These are phyloP conservation scores for Hycleus cichorii DNA, from an alignment of 1,140 invertebrate species.

Conservation along the genomic window DNA sequence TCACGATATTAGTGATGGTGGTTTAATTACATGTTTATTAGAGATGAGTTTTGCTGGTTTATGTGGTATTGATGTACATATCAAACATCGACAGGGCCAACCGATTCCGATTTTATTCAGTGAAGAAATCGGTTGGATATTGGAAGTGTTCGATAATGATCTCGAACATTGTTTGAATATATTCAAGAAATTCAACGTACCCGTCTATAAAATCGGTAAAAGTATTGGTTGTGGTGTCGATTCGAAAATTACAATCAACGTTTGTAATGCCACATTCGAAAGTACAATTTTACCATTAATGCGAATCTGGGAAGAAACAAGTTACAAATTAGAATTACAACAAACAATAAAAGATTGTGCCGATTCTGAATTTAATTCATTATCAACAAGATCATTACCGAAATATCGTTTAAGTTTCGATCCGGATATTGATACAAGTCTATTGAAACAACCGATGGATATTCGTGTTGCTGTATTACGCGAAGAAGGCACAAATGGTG, in stretches of 20 bases:
- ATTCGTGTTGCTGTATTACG: conserved; percentile 82
- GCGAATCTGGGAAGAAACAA: conserved; percentile 91
- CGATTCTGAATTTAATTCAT: conserved; percentile 64
- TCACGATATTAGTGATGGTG: conserved; percentile 96
- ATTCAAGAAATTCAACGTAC: conserved; percentile 45
- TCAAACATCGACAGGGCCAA: conserved; percentile 49
- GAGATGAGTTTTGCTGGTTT: conserved; percentile 96
- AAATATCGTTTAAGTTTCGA: conserved; percentile 65
- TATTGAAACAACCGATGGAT: conserved; percentile 39
- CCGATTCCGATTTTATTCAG: conserved; percentile 70
- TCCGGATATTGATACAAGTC: conserved; percentile 45
- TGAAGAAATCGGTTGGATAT: conserved; percentile 88
- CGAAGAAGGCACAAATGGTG: conserved; percentile 96
- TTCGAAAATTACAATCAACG: conserved; percentile 54
- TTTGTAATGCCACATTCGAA: conserved; percentile 57
- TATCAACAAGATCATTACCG: conserved; percentile 44
- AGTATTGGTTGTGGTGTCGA: conserved; percentile 58
- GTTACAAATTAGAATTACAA: conserved; percentile 76
- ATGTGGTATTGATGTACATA: conserved; percentile 65
- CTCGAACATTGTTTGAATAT: conserved; percentile 41
- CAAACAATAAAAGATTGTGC: conserved; percentile 79
- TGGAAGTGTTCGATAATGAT: conserved; percentile 70
- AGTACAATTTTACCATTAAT: conserved; percentile 60
- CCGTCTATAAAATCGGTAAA: conserved; percentile 66
- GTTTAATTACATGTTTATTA: conserved; percentile 78